Evolutionary conservation across 1,140 invertebrate species (phyloP).

Genomic region (Centruroides vittatus): DNA sequence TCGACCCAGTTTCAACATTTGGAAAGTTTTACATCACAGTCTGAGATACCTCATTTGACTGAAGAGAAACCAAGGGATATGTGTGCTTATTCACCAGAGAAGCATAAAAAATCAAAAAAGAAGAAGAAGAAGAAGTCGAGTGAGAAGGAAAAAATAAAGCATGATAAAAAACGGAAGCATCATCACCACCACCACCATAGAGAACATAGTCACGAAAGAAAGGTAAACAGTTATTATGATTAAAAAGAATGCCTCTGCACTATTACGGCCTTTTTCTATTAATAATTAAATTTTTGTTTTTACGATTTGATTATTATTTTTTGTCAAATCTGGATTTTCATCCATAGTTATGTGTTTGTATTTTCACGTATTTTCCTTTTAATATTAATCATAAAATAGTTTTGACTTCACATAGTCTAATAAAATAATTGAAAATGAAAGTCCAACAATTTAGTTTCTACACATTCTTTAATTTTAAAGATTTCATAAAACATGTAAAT

Average conservation of each 20-base stretch:
- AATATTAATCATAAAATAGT: too few species aligned
- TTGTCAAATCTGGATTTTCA: too few species aligned
- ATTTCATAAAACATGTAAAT: too few species aligned
- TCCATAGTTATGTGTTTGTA: too few species aligned
- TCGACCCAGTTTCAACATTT: conserved; percentile 2
- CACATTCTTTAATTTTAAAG: too few species aligned
- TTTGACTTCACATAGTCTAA: too few species aligned
- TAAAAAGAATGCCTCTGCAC: background rate
- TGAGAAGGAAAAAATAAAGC: conserved; percentile 51
- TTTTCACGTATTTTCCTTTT: too few species aligned
- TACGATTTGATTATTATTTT: too few species aligned
- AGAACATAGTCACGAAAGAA: conserved; percentile 44
- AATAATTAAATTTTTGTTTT: too few species aligned
- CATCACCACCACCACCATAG: conserved; percentile 39
- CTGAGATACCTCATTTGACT: background rate
- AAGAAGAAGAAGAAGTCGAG: conserved; percentile 54
- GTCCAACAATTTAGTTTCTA: too few species aligned
- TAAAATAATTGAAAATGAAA: too few species aligned
- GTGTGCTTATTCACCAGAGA: conserved; percentile 11
- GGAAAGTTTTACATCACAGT: background rate
- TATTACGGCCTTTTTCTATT: too few species aligned
- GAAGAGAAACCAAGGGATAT: background rate
- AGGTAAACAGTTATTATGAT: conserved; percentile 26
- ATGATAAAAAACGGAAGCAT: conserved; percentile 43
- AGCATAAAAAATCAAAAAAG: conserved; percentile 36